Evolutionary conservation across 2,797 vertebrate genomes (phyloP).

Genomic region (Gobionotothen gibberifrons): DNA sequence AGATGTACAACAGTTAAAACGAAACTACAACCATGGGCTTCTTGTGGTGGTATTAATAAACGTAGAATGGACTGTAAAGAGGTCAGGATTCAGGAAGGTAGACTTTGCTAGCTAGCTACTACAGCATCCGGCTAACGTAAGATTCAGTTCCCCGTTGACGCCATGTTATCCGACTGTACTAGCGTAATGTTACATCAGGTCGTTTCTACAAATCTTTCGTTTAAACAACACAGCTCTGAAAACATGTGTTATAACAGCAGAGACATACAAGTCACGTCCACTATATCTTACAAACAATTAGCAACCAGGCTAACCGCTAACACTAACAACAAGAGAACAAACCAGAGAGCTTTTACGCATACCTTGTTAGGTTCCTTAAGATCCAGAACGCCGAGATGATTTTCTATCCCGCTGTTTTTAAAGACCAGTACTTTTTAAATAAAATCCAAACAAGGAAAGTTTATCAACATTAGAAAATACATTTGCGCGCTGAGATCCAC

Average conservation of each 20-base stretch:
- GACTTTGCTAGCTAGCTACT: slow-evolving; percentile 46
- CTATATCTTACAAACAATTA: slow-evolving; percentile 46
- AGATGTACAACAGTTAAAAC: slow-evolving; percentile 7
- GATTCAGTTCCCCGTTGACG: slow-evolving; percentile 51
- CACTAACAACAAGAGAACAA: slow-evolving; percentile 15
- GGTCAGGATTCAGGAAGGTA: neutral
- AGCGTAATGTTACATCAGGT: slow-evolving; percentile 7
- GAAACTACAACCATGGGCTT: neutral
- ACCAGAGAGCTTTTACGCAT: neutral
- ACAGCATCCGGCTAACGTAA: slow-evolving; percentile 58
- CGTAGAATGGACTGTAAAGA: neutral
- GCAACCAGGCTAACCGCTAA: slow-evolving; percentile 71
- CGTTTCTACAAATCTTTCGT: neutral
- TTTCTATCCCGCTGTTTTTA: slow-evolving; percentile 17
- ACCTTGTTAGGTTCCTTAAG: slow-evolving; percentile 58
- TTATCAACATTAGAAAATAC: slow-evolving; percentile 72
- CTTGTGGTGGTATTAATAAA: neutral
- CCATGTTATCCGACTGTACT: slow-evolving; percentile 50
- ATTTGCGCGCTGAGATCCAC: slow-evolving; percentile 85
- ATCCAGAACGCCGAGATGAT: slow-evolving; percentile 53
- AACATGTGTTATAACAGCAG: too few species aligned
- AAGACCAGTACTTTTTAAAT: slow-evolving; percentile 69
- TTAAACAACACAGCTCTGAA: neutral
- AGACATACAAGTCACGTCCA: neutral
- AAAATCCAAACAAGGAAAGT: slow-evolving; percentile 60